A percentile compares a stretch with the other conserved stretches of the same genome.
Evolutionary conservation across 2,888 invertebrate species (phyloP).

Genomic region (Steinernema carpocapsae): DNA sequence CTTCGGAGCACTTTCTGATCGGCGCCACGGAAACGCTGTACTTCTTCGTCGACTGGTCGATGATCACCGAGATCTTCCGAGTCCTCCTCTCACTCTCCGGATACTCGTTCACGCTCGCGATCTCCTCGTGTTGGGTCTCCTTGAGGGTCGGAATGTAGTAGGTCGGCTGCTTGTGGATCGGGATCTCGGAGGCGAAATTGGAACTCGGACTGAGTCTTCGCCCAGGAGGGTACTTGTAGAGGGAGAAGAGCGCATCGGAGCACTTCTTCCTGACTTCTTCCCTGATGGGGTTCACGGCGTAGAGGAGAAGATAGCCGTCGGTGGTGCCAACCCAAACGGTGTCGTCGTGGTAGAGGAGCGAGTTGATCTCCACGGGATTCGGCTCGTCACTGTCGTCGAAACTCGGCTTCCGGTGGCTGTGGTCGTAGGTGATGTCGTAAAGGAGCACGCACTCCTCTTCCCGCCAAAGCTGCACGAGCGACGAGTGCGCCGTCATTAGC

Average conservation of each 20-base stretch:
- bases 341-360: constrained; percentile 69
- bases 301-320: constrained; percentile 70
- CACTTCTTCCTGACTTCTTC: constrained; percentile 35
- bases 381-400: constrained; percentile 51
- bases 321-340: constrained; percentile 72
- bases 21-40: constrained; percentile 46
- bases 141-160: constrained; percentile 59
- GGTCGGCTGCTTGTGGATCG: constrained; percentile 45
- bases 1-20: constrained; percentile 26
- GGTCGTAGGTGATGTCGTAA: constrained; percentile 71
- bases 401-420: constrained; percentile 60
- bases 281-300: constrained; percentile 44
- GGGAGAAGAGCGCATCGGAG: constrained; percentile 28
- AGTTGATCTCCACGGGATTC: constrained; percentile 70
- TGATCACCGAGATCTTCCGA: constrained; percentile 51
- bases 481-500: constrained; percentile 72
- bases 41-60: constrained; percentile 45
- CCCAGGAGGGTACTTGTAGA: constrained; percentile 46
- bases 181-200: constrained; percentile 37
- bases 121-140: constrained; percentile 53
- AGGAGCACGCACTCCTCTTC: constrained; percentile 71
- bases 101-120: constrained; percentile 41
- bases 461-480: constrained; percentile 73
- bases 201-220: constrained; percentile 48
- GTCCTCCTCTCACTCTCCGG: constrained; percentile 41